Base-by-base conservation (phyloP, 2,113 vertebrate species). In the Acanthochromis polyacanthus region DNA sequence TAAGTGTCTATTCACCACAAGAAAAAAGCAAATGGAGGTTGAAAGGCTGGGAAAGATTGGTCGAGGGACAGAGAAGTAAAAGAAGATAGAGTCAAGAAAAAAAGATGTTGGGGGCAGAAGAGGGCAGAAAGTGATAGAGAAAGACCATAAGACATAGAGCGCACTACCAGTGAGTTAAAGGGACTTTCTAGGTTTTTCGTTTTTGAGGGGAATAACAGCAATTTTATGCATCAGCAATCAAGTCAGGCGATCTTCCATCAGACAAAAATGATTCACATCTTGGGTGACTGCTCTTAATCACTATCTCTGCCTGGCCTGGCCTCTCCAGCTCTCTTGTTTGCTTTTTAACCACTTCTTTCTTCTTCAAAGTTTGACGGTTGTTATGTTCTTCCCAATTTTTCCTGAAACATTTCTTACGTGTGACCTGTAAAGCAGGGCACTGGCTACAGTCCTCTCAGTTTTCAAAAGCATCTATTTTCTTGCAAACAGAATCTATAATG, bases 111-210 rank as follows among this genome's bases (percentile, higher is more conserved):
- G 48, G 48, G n/a, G 55, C 61, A 38, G 51, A 58, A n/a, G 38
- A 28, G 0, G 52, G 77, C 46, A 67, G 23, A 55, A 60, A 59
- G 65, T 55, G 55, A 74, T 68, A 28, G 51, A 71, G 64, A 30
- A 48, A 40, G 52, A 73, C 52, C 76, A 38, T 38, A 36, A 78
- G 62, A 78, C 69, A 68, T 0, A 45, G 32, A 61, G 50, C 69
- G 46, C 14, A 28, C 59, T 80, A 57, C 53, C 67, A 62, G 67
- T 66, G 51, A 78, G 59, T 71, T 71, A 78, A 67, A 78, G 60
- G 50, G 20, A 85, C 57, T 48, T 59, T 62, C 48, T 11, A n/a
- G 58, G 48, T 58, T 64, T 67, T 30, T 8, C 64, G 56, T 78
- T 70, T 88, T 77, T 51, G 46, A 38, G 23, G 56, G 25, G 55